Evolutionary conservation across 2,797 vertebrate species (phyloP).

Genomic region (Syndactyla subalaris): DNA sequence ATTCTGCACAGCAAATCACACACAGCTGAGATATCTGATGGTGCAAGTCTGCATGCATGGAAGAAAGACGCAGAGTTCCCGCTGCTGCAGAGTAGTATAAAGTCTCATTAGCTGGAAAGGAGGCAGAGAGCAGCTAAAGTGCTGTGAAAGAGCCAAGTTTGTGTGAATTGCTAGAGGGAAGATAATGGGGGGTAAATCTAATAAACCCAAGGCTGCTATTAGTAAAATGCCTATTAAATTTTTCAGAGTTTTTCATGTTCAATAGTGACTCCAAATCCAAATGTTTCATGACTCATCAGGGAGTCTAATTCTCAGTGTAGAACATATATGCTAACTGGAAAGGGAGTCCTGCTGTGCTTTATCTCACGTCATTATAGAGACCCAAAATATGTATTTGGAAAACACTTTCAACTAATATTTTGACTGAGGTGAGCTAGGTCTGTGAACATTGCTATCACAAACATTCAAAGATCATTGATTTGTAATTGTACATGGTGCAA

Average conservation of each 20-base stretch:
- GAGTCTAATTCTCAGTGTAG: background rate
- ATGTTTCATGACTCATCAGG: background rate
- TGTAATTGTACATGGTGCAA: background rate
- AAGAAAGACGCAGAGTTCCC: background rate
- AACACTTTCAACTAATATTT: background rate
- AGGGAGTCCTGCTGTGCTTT: background rate
- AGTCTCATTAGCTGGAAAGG: background rate
- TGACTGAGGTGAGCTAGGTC: background rate
- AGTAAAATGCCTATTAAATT: background rate
- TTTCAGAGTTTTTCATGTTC: background rate
- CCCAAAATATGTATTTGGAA: background rate
- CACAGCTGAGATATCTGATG: fast-evolving
- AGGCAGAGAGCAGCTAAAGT: background rate
- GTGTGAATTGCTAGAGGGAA: background rate
- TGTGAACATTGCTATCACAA: background rate
- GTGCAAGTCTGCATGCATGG: background rate
- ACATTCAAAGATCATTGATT: background rate
- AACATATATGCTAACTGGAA: background rate
- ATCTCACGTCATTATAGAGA: background rate
- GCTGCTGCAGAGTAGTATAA: background rate
- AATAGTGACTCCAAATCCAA: background rate
- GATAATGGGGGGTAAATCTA: slow-evolving; percentile 5
- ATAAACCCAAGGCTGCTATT: background rate
- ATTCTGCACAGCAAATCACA: background rate
- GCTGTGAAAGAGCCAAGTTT: background rate